Base-by-base conservation (phyloP, 2,113 vertebrate genomes). In the Petrocephalus microphthalmus region DNA sequence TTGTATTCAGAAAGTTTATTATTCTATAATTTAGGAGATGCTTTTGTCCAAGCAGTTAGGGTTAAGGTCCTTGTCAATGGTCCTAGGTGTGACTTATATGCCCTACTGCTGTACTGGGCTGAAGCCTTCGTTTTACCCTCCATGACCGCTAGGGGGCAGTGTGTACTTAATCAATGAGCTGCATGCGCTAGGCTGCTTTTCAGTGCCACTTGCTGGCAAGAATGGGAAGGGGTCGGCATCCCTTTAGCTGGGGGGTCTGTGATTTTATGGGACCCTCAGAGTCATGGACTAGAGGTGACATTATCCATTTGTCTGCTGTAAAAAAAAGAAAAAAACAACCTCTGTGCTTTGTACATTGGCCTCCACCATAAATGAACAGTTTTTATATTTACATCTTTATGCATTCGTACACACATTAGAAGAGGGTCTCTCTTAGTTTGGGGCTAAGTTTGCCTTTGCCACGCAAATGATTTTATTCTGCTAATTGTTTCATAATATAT, bases 71-170 rank as follows among this genome's bases (percentile, higher is more conserved):
- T 1, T 29, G n/a, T 67, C 60, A 67, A n/a, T n/a, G n/a, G 60
- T 10, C 60, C 25, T 29, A 29, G 60, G 60, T 67, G 60, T n/a
- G 37, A 25, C 11, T 86, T 49, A 45, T 25, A 64, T 45, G 20
- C 5, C 11, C n/a, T 60, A 7, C 67, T n/a, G 25, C 20, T 87
- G 51, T 37, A 42, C 49, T 78, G 10, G 47, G 78, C 19, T n/a
- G n/a, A 37, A 74, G 51, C 33, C 22, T 49, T 11, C 13, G 42
- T 84, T 88, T 33, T 60, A 54, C 71, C 81, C 5, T 42, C 22
- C 15, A 20, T 84, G n/a, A 45, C 15, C 25, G 78, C 74, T 84
- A 88, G 87, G 78, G 87, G 87, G 87, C 87, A 88, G 87, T 84
- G 87, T 88, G 51, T 83, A 60, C 87, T 78, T 88, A 84, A 83